Percentiles rank a stretch among this genome's conserved stretches.
Evolutionary conservation across 1,140 invertebrate genomes (phyloP).

Genomic region (Magallana gigas): DNA sequence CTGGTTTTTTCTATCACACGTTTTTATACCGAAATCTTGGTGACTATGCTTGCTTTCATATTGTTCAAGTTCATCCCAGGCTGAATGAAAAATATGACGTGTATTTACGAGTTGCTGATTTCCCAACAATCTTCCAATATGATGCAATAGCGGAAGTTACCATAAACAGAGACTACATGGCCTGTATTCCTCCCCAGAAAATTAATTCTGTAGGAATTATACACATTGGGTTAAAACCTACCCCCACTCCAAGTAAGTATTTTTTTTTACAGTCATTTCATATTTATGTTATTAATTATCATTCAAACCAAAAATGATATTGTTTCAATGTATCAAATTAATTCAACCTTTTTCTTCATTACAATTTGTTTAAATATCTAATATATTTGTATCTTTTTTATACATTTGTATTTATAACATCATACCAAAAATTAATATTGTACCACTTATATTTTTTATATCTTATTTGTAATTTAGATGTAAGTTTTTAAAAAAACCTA

Average conservation of each 20-base stretch:
- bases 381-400: no score
- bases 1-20: slow-evolving; percentile 56
- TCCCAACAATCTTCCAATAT: slow-evolving; percentile 53
- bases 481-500: no score
- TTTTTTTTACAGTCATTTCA: background rate
- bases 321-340: no score
- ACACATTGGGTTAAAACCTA: slow-evolving; percentile 48
- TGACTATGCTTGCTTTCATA: slow-evolving; percentile 50
- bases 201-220: slow-evolving; percentile 44
- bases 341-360: no score
- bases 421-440: no score
- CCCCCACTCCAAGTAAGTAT: slow-evolving; percentile 44
- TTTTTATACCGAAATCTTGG: slow-evolving; percentile 51
- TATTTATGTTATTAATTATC: background rate
- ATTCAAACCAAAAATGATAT: background rate
- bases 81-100: slow-evolving; percentile 46
- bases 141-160: slow-evolving; percentile 42
- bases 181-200: slow-evolving; percentile 41
- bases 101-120: slow-evolving; percentile 43
- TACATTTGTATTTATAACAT: no score
- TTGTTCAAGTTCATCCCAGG: slow-evolving; percentile 24
- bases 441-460: no score
- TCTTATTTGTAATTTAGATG: no score
- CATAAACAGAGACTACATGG: slow-evolving; percentile 49
- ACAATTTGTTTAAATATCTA: background rate